Evolutionary conservation across 2,113 vertebrate genomes (phyloP).

Genomic region (Myotis brandtii): DNA sequence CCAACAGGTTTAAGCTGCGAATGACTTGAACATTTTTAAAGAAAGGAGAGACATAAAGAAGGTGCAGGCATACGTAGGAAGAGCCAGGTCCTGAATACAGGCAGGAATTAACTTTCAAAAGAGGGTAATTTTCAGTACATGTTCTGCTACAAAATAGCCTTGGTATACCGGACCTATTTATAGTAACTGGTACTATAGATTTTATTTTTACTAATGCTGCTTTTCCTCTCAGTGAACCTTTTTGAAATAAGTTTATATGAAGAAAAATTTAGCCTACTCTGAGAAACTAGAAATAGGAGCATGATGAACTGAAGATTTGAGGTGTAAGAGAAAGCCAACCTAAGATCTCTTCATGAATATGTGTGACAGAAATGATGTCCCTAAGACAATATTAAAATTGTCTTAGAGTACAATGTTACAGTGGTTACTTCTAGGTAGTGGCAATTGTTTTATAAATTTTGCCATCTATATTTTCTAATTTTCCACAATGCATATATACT

Average conservation of each 20-base stretch:
- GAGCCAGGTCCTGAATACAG: neutral
- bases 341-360: neutral
- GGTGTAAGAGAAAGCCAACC: neutral
- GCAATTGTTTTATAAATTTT: neutral
- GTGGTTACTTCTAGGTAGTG: neutral
- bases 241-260: neutral
- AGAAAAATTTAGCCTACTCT: neutral
- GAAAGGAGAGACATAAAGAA: neutral
- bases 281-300: constrained; percentile 11
- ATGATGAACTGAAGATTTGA: neutral
- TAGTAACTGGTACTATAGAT: neutral
- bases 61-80: neutral
- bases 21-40: neutral
- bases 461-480: neutral
- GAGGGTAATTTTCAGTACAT: neutral
- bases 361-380: neutral
- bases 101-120: neutral
- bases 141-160: neutral
- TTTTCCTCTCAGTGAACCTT: constrained; percentile 34
- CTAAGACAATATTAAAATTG: neutral
- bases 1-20: neutral
- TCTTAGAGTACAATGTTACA: neutral
- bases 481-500: neutral
- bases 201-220: constrained; percentile 36
- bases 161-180: neutral